phyloP scores from a whole-genome alignment of 2,113 vertebrate genomes.

The Ictidomys tridecemlineatus region DNA sequence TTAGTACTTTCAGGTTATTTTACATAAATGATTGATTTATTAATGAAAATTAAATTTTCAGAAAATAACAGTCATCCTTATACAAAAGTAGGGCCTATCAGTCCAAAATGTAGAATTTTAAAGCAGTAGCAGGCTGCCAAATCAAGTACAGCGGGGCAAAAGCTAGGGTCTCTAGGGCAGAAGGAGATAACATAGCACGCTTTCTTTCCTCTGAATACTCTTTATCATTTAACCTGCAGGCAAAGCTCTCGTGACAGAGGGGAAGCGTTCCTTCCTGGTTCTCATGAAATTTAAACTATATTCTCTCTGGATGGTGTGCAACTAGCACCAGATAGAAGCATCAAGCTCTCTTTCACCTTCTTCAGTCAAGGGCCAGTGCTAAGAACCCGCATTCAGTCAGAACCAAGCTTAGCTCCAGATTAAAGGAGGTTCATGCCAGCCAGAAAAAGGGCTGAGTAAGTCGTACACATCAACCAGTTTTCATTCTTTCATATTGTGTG shows the following conservation, averaged over 20 bases:
- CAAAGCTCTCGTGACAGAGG: background rate
- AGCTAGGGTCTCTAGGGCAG: background rate
- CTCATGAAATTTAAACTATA: constrained; percentile 4
- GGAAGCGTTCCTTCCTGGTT: background rate
- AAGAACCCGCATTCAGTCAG: background rate
- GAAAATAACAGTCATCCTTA: background rate
- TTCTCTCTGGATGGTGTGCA: background rate
- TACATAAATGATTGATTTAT: background rate
- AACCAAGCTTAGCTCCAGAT: background rate
- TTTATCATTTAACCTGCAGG: background rate
- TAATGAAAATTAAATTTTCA: constrained; percentile 54
- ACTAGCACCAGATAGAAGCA: background rate
- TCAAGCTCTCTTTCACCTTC: background rate
- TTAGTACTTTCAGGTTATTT: background rate
- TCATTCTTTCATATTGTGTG: background rate
- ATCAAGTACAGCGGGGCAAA: background rate
- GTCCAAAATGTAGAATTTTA: background rate
- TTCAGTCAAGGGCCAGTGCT: background rate
- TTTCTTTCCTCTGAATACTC: background rate
- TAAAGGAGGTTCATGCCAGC: background rate
- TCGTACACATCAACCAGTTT: background rate
- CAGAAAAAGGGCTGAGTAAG: background rate
- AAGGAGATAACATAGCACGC: background rate
- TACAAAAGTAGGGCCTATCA: background rate
- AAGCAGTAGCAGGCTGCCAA: background rate